Evolutionary conservation across 2,888 invertebrate species (phyloP).

Genomic region (Pecten maximus): DNA sequence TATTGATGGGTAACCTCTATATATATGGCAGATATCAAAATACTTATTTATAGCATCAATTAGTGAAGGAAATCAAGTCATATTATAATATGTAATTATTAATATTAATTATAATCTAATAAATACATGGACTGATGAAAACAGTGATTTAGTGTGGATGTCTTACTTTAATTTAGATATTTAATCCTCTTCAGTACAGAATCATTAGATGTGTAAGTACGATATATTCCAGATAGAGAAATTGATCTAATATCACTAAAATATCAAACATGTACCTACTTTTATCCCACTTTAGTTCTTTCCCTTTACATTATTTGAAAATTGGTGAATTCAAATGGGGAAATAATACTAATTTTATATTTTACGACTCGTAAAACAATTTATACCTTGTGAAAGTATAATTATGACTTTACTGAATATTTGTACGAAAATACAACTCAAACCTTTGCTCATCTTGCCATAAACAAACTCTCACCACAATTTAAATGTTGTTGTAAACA

Average conservation of each 20-base stretch:
- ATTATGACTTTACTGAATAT: no score
- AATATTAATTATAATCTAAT: neutral
- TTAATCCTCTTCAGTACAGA: no score
- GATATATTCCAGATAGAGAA: no score
- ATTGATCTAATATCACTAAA: no score
- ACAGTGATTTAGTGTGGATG: neutral
- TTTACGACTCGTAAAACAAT: no score
- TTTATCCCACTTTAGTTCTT: no score
- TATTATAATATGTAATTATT: neutral
- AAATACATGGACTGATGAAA: neutral
- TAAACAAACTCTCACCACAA: neutral
- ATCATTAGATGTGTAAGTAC: no score
- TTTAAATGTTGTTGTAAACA: neutral
- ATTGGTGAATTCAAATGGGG: no score
- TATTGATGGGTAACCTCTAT: neutral
- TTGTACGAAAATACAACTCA: neutral
- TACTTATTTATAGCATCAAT: neutral
- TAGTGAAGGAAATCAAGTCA: neutral
- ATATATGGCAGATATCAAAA: neutral
- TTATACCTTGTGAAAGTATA: no score
- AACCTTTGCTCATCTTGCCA: conserved; percentile 14
- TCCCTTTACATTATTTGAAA: no score
- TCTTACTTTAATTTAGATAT: neutral
- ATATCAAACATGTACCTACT: no score
- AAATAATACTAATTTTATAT: no score